Conservation (phyloP, 23 tunicate species). For the Styela clava region DNA sequence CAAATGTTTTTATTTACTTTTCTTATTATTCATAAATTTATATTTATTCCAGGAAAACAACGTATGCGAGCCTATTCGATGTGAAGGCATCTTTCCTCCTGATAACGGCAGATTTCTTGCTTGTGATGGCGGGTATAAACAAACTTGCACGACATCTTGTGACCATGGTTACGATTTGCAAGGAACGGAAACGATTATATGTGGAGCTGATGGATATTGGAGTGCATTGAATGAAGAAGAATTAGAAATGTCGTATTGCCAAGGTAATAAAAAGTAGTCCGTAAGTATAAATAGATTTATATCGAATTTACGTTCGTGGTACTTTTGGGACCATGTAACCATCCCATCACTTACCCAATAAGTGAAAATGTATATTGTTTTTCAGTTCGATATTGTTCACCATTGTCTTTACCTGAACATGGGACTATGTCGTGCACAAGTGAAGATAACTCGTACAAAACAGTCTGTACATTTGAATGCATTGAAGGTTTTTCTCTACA, state of each 20-base stretch:
- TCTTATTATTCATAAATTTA: neutral
- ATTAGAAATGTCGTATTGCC: constrained; percentile 32
- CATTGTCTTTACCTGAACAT: constrained; percentile 27
- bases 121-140: constrained; percentile 60
- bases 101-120: constrained; percentile 46
- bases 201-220: constrained; percentile 53
- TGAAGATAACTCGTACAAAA: constrained; percentile 43
- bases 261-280: constrained; percentile 39
- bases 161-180: constrained; percentile 65
- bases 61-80: constrained; percentile 48
- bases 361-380: constrained; percentile 8
- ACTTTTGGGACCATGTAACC: no score
- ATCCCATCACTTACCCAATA: no score
- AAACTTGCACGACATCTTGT: constrained; percentile 45
- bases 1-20: no score
- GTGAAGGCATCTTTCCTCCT: constrained; percentile 39
- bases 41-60: constrained; percentile 31
- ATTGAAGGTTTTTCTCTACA: constrained; percentile 37
- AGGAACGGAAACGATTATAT: constrained; percentile 37
- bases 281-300: neutral
- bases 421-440: constrained; percentile 47
- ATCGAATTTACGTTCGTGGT: neutral
- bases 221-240: constrained; percentile 5
- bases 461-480: constrained; percentile 46
- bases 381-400: constrained; percentile 72